These are phyloP conservation scores for Podargus strigoides DNA, from an alignment of 2,797 vertebrate species.

Conservation along the genomic window DNA sequence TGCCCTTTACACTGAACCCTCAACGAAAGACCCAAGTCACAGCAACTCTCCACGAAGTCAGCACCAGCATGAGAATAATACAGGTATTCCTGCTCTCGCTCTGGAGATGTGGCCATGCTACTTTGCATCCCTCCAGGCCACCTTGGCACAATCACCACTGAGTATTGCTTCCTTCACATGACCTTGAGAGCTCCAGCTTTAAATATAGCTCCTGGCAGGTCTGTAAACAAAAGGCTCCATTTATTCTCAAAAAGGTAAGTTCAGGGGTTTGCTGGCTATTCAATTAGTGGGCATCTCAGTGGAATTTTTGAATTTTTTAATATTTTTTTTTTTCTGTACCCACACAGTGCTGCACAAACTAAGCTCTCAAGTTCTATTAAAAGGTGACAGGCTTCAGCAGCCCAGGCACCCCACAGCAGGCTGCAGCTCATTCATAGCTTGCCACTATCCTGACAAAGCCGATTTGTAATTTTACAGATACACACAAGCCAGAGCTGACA, in stretches of 20 bases:
- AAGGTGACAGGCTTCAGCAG: neutral
- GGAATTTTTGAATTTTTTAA: neutral
- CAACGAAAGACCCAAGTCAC: neutral
- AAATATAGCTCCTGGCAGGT: neutral
- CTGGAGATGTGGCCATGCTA: neutral
- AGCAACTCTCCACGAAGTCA: neutral
- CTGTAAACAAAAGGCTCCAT: neutral
- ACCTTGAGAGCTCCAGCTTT: neutral
- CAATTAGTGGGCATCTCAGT: neutral
- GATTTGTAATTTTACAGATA: neutral
- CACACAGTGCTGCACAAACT: neutral
- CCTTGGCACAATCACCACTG: neutral
- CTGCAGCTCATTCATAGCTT: neutral
- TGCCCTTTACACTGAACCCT: neutral
- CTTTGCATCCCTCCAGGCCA: neutral
- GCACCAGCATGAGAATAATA: neutral
- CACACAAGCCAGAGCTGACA: neutral
- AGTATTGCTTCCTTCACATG: neutral
- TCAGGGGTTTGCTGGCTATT: neutral
- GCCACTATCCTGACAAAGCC: neutral
- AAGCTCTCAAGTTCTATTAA: neutral
- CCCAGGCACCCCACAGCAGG: neutral
- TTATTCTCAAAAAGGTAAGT: neutral
- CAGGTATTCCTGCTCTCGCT: neutral
- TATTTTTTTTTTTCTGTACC: neutral